Evolutionary conservation across 1,140 invertebrate species (phyloP).

Genomic region (Cataglyphis hispanica): DNA sequence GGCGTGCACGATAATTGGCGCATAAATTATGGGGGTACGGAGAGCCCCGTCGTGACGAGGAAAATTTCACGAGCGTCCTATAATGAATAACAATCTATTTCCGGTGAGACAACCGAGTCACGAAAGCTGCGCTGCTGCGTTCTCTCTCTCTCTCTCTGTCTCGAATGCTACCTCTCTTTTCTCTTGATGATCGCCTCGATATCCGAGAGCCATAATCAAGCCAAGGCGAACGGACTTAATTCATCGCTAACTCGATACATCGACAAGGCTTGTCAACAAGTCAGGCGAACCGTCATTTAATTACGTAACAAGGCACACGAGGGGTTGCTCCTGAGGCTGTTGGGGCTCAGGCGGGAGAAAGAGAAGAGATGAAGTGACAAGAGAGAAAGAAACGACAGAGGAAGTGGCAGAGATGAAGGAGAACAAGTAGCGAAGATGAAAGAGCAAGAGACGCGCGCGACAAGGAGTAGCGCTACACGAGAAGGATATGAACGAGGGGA

Average conservation of each 20-base stretch:
- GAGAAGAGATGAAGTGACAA: background rate
- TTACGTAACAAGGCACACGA: conserved; percentile 79
- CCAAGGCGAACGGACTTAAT: conserved; percentile 74
- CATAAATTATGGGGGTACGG: conserved; percentile 51
- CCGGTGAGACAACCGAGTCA: conserved; percentile 65
- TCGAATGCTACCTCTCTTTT: conserved; percentile 22
- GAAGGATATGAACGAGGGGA: conserved; percentile 10
- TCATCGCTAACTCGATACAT: conserved; percentile 80
- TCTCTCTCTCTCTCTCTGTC: background rate
- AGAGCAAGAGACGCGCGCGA: conserved; percentile 45
- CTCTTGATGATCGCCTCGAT: conserved; percentile 59
- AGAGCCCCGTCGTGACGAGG: conserved; percentile 43
- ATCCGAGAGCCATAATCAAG: conserved; percentile 75
- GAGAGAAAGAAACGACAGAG: conserved; percentile 52
- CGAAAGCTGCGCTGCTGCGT: conserved; percentile 31
- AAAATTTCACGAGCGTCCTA: conserved; percentile 64
- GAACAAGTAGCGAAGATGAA: conserved; percentile 64
- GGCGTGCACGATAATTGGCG: conserved; percentile 67
- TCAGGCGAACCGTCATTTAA: conserved; percentile 82
- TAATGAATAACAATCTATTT: conserved; percentile 73
- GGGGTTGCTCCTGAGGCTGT: conserved; percentile 58
- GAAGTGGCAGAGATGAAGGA: conserved; percentile 64
- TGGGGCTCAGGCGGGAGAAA: conserved; percentile 29
- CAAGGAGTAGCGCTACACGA: background rate
- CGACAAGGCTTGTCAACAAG: conserved; percentile 80